phyloP scores from a whole-genome alignment of 2,113 vertebrate genomes.

The Kryptolebias marmoratus region DNA sequence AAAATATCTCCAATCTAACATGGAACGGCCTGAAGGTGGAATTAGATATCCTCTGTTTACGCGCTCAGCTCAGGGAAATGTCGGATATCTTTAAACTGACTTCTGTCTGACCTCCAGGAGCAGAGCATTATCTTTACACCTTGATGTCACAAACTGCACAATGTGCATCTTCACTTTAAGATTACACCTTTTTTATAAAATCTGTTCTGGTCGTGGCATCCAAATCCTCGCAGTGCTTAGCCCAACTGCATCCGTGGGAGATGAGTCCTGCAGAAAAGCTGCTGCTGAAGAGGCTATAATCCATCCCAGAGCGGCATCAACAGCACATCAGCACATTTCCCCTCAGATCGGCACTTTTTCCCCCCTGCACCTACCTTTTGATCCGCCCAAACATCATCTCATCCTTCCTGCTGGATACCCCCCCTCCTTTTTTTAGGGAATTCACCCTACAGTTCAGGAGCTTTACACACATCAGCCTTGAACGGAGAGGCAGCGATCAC shows the following conservation, averaged over 20 bases:
- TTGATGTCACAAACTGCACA: not conserved
- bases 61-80: not conserved
- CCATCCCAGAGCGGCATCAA: conserved; percentile 6
- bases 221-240: not conserved
- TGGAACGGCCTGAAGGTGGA: not conserved
- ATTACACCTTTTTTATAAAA: not conserved
- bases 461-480: not conserved
- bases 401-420: not conserved
- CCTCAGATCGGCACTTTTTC: conserved; percentile 11
- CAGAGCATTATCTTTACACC: not conserved
- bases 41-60: not conserved
- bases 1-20: not conserved
- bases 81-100: not conserved
- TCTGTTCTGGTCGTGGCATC: not conserved
- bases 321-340: conserved; percentile 43
- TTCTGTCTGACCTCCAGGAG: not conserved
- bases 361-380: conserved; percentile 8
- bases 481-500: not conserved
- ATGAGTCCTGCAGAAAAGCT: conserved; percentile 11
- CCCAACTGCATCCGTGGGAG: conserved; percentile 9
- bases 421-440: not conserved
- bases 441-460: not conserved
- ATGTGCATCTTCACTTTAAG: not conserved
- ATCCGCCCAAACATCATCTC: conserved; percentile 20
- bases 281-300: conserved; percentile 36